A percentile compares a stretch with the other conserved stretches of the same genome.
These are phyloP conservation scores for Clarias gariepinus DNA, from an alignment of 2,113 vertebrate species.

Conservation along the genomic window DNA sequence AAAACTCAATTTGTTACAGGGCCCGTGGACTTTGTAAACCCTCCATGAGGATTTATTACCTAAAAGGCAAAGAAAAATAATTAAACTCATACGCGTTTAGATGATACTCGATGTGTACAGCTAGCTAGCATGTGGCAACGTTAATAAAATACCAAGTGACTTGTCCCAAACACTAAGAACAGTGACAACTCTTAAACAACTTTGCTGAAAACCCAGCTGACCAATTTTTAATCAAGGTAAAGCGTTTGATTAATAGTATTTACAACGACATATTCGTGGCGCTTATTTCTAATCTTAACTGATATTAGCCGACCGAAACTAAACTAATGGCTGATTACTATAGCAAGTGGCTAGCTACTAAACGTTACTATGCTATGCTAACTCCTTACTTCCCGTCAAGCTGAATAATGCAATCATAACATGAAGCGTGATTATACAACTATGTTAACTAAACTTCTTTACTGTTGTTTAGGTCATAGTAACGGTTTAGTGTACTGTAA, in stretches of 20 bases:
- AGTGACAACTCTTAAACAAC: neutral
- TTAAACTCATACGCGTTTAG: neutral
- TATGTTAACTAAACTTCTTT: too few relatives aligned
- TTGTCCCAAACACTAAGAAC: neutral
- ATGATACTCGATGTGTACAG: neutral
- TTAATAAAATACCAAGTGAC: slow-evolving; percentile 14
- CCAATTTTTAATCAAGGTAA: neutral
- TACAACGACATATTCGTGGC: neutral
- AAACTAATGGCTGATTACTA: neutral
- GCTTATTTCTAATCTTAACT: neutral
- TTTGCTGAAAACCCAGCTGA: neutral
- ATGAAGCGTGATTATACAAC: neutral
- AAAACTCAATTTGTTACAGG: neutral
- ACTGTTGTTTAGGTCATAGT: neutral
- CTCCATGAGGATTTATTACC: neutral
- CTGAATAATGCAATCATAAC: neutral
- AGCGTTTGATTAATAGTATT: neutral
- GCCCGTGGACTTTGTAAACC: neutral
- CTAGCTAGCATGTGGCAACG: neutral
- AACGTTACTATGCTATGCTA: slow-evolving; percentile 3
- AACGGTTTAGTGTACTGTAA: neutral
- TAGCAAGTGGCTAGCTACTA: neutral
- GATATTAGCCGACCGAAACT: neutral
- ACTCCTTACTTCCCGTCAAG: slow-evolving; percentile 28
- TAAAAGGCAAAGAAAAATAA: slow-evolving; percentile 9